Percentiles rank a stretch among this genome's conserved stretches.
Conservation (phyloP, 2,888 invertebrate genomes). For the Hypercompe scribonia region DNA sequence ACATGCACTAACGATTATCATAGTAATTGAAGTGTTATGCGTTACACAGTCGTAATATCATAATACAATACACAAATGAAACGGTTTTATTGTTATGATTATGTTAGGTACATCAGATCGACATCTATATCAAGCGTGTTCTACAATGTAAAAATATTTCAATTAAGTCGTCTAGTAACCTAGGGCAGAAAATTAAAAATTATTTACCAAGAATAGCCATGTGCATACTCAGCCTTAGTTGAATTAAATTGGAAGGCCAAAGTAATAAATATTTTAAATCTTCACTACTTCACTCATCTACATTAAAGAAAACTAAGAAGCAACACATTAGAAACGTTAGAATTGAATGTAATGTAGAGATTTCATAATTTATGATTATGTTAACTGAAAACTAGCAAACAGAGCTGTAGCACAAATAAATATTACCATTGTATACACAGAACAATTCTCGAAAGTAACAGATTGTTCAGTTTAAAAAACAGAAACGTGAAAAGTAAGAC, state of each 20-base stretch:
- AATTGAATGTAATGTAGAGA: neutral
- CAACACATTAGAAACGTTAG: neutral
- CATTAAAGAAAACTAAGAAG: neutral
- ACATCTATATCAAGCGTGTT: neutral
- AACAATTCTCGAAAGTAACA: neutral
- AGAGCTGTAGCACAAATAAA: neutral
- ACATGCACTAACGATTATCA: neutral
- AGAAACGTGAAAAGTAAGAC: neutral
- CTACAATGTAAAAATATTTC: neutral
- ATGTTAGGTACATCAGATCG: slow-evolving; percentile 8
- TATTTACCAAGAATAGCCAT: neutral
- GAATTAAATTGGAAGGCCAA: neutral
- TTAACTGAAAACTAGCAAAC: neutral
- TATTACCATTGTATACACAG: neutral
- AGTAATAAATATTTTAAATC: neutral
- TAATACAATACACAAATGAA: slow-evolving; percentile 2
- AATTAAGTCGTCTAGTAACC: neutral
- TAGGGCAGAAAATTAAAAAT: neutral
- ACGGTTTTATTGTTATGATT: slow-evolving; percentile 10
- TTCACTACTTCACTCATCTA: too few relatives aligned
- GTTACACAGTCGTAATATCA: neutral
- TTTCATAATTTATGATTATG: neutral
- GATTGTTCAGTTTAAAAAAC: neutral
- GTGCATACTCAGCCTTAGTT: neutral
- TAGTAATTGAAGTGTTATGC: neutral